Base-by-base conservation (phyloP, 2,113 vertebrate species). In the Chitala chitala region DNA sequence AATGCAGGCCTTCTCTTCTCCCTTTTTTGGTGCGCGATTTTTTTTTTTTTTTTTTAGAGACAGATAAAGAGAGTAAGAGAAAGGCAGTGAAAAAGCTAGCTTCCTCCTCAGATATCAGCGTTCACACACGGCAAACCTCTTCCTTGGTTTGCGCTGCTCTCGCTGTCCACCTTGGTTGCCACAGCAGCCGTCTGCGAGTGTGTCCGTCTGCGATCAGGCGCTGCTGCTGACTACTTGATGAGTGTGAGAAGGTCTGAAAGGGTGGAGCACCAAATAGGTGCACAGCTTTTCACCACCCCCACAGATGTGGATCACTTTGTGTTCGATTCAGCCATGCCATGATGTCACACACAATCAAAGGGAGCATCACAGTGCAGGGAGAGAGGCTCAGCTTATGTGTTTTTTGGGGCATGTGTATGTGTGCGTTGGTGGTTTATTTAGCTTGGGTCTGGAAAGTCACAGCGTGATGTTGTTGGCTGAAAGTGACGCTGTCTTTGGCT, bases 311-410 rank as follows among this genome's bases (percentile, higher is more conserved):
- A 68, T 68, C 64, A 46, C 22, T 1, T 3, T 48, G 64, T 63
- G 64, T 68, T 24, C 64, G 40, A 68, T 48, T 68, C 64, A 68
- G 42, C 42, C 64, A 46, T 66, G 63, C 63, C 63, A 68, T 68
- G 64, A 68, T 68, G 64, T 68, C 64, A 68, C 38, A 24, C 44
- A 68, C 42, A 68, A 68, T 68, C 42, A 68, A 46, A 68, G 64
- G 22, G 12, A 48, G 64, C 44, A 48, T 68, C 64, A 48, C 64
- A 24, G n/a, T 38, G 26, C 24, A 68, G 17, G 29, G 12, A 24
- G 64, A 46, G 38, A 44, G 64, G 64, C 6, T n/a, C 17, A 5
- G 4, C 64, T 46, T 22, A 10, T 33, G 38, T 51, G 48, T 51
- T 51, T 51, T 10, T 8, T 8, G 7, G 48, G 12, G 20, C 20